Base-by-base conservation (phyloP, 2,888 invertebrate genomes). In the Chelonus formosanus region DNA sequence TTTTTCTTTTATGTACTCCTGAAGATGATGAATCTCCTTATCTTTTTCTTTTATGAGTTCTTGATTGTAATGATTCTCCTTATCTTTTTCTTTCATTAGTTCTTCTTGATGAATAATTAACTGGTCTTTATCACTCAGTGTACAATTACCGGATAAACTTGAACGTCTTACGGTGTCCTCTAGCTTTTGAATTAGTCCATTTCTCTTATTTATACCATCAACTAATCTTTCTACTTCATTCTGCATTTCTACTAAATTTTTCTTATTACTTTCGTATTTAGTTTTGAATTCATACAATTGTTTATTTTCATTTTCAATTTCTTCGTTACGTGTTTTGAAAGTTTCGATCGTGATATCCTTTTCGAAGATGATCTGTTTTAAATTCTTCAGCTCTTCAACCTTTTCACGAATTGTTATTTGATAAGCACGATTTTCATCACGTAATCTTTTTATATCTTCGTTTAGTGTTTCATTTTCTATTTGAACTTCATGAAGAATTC, bases 1-100 rank as follows among this genome's bases (percentile, higher is more conserved):
- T 73, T 86, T 87, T 63, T 89, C 88, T 0, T 78, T 83, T 8
- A 90, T 73, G 70, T 88, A 88, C 3, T 86, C 86, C 45, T 88
- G 87, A 40, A 92, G 78, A 61, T 86, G 85, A 67, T 90, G 89
- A 47, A 91, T 90, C 73, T 93, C 90, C 45, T 89, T 88, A 69
- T 91, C 91, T 76, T 92, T 92, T 73, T 90, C 90, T 0, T 78
- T 83, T 8, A 90, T 73, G 70, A 88, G 87, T 3, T 86, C 86
- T 45, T 88, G 87, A 40, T 92, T 78, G 61, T 86, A 85, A 67
- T 90, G 89, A 47, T 73, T 93, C 90, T 45, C 40, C 6, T 40
- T 40, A 40, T 40, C 40, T 6, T 86, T 87, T 63, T 89, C 88
- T 0, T 77, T 82, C n/a, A 90, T 73, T 70, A 88, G 88, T 3